phyloP scores from a whole-genome alignment of 2,888 invertebrate species.

The Eustalomyia histrio region DNA sequence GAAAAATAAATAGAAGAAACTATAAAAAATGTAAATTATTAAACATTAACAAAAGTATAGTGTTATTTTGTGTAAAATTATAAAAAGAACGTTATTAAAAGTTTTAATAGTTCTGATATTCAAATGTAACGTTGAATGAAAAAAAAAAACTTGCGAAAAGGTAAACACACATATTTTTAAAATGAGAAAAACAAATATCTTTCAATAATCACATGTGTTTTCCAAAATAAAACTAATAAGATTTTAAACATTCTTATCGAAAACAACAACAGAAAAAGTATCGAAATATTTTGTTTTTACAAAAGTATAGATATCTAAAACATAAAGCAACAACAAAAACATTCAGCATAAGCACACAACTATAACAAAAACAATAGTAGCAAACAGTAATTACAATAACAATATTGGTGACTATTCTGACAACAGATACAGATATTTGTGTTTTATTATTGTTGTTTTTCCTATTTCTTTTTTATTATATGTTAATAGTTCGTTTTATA shows the following conservation, averaged over 20 bases:
- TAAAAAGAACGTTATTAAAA: conserved; percentile 29
- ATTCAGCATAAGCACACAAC: conserved; percentile 40
- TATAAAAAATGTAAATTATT: conserved; percentile 15
- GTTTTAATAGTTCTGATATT: conserved; percentile 38
- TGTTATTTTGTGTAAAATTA: conserved; percentile 9
- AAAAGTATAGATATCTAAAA: conserved; percentile 67
- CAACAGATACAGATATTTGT: conserved; percentile 66
- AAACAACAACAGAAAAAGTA: conserved; percentile 43
- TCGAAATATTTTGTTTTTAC: conserved; percentile 49
- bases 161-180: conserved; percentile 57
- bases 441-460: conserved; percentile 69
- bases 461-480: conserved; percentile 64
- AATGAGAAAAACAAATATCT: conserved; percentile 12
- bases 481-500: conserved; percentile 68
- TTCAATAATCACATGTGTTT: conserved; percentile 20
- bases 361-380: conserved; percentile 49
- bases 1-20: conserved; percentile 47
- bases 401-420: conserved; percentile 64
- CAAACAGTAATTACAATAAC: conserved; percentile 64
- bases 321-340: conserved; percentile 65
- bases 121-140: conserved; percentile 60
- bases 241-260: conserved; percentile 25
- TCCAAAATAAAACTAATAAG: conserved; percentile 5
- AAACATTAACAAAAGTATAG: conserved; percentile 8
- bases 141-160: conserved; percentile 47